These are phyloP conservation scores for Sisyra terminalis DNA, from an alignment of 2,888 invertebrate genomes.

Conservation along the genomic window DNA sequence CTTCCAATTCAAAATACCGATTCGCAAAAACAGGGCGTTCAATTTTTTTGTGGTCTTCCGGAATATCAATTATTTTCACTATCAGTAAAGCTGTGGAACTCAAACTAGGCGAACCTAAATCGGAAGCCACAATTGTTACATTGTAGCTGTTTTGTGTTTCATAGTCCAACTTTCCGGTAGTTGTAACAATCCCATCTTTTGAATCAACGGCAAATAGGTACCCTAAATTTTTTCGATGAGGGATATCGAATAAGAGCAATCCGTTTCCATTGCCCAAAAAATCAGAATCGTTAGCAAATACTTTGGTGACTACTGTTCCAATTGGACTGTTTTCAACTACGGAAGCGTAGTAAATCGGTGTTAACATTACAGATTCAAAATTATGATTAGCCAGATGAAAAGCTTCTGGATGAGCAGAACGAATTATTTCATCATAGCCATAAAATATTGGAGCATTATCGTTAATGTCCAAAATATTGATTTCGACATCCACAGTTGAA, in stretches of 20 bases:
- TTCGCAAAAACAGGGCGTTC: constrained; percentile 27
- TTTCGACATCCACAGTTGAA: constrained; percentile 60
- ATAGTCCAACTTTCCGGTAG: constrained; percentile 53
- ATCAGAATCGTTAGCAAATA: constrained; percentile 74
- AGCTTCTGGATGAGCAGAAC: constrained; percentile 32
- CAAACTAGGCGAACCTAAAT: constrained; percentile 67
- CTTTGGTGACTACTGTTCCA: constrained; percentile 55
- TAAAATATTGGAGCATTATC: constrained; percentile 71
- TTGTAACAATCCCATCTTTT: constrained; percentile 67
- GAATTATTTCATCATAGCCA: constrained; percentile 49
- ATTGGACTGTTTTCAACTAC: constrained; percentile 58
- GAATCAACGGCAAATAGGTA: constrained; percentile 67
- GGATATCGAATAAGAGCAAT: constrained; percentile 58
- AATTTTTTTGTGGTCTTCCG: constrained; percentile 29
- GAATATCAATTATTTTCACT: constrained; percentile 48
- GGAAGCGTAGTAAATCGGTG: constrained; percentile 62
- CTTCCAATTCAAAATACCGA: constrained; percentile 61
- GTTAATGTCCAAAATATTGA: constrained; percentile 68
- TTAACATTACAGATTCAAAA: constrained; percentile 33
- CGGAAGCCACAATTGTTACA: constrained; percentile 66
- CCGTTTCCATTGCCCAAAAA: constrained; percentile 79
- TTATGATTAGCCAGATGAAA: constrained; percentile 32
- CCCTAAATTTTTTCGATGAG: constrained; percentile 42
- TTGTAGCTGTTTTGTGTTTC: constrained; percentile 51
- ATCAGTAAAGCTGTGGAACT: constrained; percentile 61